Conservation (phyloP, 1,140 invertebrate genomes). For the Pararge aegeria region DNA sequence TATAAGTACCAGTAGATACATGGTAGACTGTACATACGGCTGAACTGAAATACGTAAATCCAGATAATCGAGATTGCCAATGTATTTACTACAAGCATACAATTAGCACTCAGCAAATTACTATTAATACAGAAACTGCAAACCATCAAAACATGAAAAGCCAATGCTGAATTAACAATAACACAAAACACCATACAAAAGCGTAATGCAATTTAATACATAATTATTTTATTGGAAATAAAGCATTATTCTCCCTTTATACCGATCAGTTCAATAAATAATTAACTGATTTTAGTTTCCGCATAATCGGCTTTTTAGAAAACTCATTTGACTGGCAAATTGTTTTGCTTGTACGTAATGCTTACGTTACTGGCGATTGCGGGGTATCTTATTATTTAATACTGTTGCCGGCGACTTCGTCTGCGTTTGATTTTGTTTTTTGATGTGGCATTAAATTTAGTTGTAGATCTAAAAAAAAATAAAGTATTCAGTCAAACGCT, state of each 20-base stretch:
- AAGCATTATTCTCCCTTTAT: constrained; percentile 41
- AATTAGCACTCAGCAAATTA: constrained; percentile 9
- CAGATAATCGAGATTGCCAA: neutral
- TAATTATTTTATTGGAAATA: constrained; percentile 36
- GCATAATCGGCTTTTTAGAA: constrained; percentile 76
- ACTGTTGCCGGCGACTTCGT: no score
- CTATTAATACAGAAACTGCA: constrained; percentile 4
- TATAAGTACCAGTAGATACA: no score
- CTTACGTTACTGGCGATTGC: constrained; percentile 16
- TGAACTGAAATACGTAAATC: neutral
- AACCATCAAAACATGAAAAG: constrained; percentile 14
- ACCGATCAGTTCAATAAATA: constrained; percentile 56
- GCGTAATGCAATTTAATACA: constrained; percentile 25
- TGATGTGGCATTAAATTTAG: no score
- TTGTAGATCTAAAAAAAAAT: no score
- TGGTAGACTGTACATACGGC: no score
- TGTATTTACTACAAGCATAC: neutral
- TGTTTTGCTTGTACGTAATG: constrained; percentile 50
- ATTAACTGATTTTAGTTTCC: constrained; percentile 71
- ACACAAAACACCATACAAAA: constrained; percentile 3
- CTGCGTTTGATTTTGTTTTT: neutral
- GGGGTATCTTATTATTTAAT: neutral
- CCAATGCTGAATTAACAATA: constrained; percentile 24
- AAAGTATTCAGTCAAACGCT: no score
- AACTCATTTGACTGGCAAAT: constrained; percentile 73